A percentile compares a stretch with the other conserved stretches of the same genome.
Evolutionary conservation across 2,113 vertebrate species (phyloP).

Genomic region (Sturnira hondurensis): DNA sequence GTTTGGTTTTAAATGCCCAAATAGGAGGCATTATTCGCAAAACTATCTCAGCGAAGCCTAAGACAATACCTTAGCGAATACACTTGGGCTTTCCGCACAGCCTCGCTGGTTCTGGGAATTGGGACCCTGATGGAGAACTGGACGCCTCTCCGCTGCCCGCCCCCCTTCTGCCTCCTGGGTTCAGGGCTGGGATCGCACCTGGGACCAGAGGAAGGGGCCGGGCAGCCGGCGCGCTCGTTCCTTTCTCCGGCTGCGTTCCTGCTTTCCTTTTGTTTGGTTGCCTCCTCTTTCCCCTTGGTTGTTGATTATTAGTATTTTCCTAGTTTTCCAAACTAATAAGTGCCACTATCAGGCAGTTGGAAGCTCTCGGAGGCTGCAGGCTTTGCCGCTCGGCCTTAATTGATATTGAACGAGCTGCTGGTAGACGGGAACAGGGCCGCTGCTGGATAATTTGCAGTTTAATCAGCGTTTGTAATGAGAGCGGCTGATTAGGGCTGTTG

Average conservation of each 20-base stretch:
- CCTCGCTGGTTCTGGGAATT: conserved; percentile 44
- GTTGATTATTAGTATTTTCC: conserved; percentile 99
- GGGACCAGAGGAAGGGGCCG: neutral
- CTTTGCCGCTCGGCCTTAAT: conserved; percentile 96
- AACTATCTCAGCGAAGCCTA: conserved; percentile 82
- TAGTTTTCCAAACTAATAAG: conserved; percentile 99
- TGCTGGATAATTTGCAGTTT: conserved; percentile 99
- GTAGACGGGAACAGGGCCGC: conserved; percentile 97
- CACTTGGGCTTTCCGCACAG: conserved; percentile 73
- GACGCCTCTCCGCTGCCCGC: neutral
- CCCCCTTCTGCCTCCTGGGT: neutral
- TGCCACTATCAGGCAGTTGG: conserved; percentile 92
- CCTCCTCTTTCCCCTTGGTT: conserved; percentile 82
- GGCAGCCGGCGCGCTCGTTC: neutral
- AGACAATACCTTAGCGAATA: conserved; percentile 84
- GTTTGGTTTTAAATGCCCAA: conserved; percentile 23
- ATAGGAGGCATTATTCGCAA: conserved; percentile 52
- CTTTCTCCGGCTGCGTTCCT: neutral
- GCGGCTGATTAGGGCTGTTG: conserved; percentile 98
- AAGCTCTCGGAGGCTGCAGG: conserved; percentile 91
- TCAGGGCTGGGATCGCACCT: neutral
- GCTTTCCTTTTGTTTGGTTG: conserved; percentile 72
- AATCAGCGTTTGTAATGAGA: conserved; percentile 99
- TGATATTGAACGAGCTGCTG: conserved; percentile 99
- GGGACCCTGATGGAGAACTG: neutral